A percentile compares a stretch with the other conserved stretches of the same genome.
These are phyloP conservation scores for Cecidostiba fungosa DNA, from an alignment of 2,888 invertebrate species.

Conservation along the genomic window DNA sequence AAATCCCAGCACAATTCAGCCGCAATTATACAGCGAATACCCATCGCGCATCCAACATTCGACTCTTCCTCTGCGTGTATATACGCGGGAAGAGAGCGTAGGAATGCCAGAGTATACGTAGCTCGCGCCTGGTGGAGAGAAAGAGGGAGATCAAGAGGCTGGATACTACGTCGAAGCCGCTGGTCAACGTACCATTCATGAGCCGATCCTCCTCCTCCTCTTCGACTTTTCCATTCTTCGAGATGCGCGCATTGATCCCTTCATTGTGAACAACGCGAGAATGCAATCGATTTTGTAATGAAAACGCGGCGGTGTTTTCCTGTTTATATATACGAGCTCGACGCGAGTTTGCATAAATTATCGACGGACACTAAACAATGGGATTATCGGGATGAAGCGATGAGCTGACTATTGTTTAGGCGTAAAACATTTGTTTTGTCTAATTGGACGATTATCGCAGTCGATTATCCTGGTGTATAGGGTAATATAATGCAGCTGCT, in stretches of 20 bases:
- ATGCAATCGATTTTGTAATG: not conserved
- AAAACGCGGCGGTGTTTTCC: not conserved
- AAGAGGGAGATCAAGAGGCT: slow-evolving; percentile 2
- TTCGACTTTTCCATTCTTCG: slow-evolving; percentile 6
- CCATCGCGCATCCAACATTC: not conserved
- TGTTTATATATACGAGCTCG: not conserved
- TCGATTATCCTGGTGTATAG: not conserved
- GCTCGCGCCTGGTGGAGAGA: not conserved
- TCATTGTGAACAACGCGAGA: slow-evolving; percentile 22
- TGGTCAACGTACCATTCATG: slow-evolving; percentile 74
- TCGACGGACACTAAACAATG: slow-evolving; percentile 36
- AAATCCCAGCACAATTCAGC: not conserved
- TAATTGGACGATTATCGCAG: not conserved
- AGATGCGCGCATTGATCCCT: slow-evolving; percentile 41
- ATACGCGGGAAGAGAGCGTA: not conserved
- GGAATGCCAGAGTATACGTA: not conserved
- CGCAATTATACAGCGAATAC: not conserved
- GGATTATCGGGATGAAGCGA: slow-evolving; percentile 29
- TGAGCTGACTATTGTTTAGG: slow-evolving; percentile 1
- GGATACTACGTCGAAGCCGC: slow-evolving; percentile 29
- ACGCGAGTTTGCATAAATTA: slow-evolving; percentile 22
- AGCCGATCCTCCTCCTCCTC: slow-evolving; percentile 57
- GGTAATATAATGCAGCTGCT: not conserved
- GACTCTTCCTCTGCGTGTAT: slow-evolving; percentile 42
- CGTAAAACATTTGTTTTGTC: slow-evolving; percentile 3